These are phyloP conservation scores for Mesorhabditis sp. DNA, from an alignment of 2,888 invertebrate genomes.

Conservation along the genomic window DNA sequence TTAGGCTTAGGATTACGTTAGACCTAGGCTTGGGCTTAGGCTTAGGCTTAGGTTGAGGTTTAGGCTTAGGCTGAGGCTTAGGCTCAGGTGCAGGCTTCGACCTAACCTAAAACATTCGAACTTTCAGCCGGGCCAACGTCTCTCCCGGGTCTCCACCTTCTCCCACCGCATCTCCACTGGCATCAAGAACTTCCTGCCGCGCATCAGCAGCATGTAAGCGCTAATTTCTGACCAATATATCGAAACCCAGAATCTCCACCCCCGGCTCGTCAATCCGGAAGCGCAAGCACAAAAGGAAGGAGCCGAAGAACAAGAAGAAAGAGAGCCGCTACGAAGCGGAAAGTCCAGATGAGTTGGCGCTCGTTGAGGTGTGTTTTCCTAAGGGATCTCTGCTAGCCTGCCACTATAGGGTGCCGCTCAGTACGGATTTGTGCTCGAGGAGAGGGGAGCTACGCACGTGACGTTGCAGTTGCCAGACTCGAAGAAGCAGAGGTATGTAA, in stretches of 20 bases:
- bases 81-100: no score
- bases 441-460: constrained; percentile 61
- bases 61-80: no score
- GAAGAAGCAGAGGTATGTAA: constrained; percentile 20
- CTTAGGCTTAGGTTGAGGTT: background rate
- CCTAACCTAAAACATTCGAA: no score
- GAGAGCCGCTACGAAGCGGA: constrained; percentile 76
- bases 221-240: background rate
- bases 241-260: background rate
- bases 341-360: constrained; percentile 90
- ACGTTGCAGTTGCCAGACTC: constrained; percentile 64
- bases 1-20: background rate
- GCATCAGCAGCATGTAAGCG: constrained; percentile 3
- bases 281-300: background rate
- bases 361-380: constrained; percentile 69
- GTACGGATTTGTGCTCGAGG: constrained; percentile 41
- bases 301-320: background rate
- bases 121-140: background rate
- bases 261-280: background rate
- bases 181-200: constrained; percentile 2
- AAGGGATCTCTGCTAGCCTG: background rate
- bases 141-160: constrained; percentile 8
- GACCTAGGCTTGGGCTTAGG: background rate
- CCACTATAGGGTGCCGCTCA: constrained; percentile 27
- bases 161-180: background rate